phyloP scores from a whole-genome alignment of 2,888 invertebrate genomes.

The Orthonychiurus folsomi region DNA sequence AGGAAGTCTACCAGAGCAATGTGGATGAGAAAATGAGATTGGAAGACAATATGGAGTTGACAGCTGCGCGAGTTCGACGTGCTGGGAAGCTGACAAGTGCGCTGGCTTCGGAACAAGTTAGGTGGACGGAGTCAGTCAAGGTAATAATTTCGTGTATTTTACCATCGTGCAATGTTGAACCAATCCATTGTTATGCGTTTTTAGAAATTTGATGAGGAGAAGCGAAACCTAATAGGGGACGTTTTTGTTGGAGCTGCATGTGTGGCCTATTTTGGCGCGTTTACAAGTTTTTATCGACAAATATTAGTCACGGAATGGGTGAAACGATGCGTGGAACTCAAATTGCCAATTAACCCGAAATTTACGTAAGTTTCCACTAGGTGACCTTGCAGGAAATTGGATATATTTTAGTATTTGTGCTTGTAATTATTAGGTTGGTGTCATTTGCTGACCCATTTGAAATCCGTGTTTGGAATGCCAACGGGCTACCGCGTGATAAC shows the following conservation, averaged over 20 bases:
- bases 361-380: conserved; percentile 51
- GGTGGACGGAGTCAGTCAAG: conserved; percentile 68
- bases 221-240: conserved; percentile 72
- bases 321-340: conserved; percentile 53
- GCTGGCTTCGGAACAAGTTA: conserved; percentile 71
- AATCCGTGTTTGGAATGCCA: conserved; percentile 80
- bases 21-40: conserved; percentile 65
- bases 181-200: conserved; percentile 22
- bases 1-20: conserved; percentile 60
- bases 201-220: conserved; percentile 56
- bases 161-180: neutral
- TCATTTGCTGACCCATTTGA: conserved; percentile 66
- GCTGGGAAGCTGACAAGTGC: conserved; percentile 79
- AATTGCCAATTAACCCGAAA: conserved; percentile 61
- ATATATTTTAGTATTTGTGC: neutral
- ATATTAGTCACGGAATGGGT: conserved; percentile 63
- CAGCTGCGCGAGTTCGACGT: conserved; percentile 65
- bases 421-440: conserved; percentile 19
- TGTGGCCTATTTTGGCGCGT: conserved; percentile 85
- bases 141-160: conserved; percentile 43
- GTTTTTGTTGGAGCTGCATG: conserved; percentile 76
- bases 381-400: neutral
- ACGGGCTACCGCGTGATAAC: conserved; percentile 75
- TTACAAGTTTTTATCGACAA: conserved; percentile 61
- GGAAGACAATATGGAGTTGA: conserved; percentile 64